These are phyloP conservation scores for Mythimna impura DNA, from an alignment of 2,888 invertebrate genomes.

Conservation along the genomic window DNA sequence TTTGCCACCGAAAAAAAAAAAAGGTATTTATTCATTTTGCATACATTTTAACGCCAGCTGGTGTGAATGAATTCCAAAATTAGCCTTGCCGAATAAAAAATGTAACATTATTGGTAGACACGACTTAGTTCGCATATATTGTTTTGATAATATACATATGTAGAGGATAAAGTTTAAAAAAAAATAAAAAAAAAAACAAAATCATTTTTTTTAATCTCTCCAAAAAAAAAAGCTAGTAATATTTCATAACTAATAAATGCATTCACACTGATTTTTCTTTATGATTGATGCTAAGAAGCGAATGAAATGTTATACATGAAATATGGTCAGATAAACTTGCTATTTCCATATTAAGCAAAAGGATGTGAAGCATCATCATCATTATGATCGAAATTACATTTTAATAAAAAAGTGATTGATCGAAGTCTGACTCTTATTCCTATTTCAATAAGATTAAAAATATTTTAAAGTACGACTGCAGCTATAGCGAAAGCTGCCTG, in stretches of 20 bases:
- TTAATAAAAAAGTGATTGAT: conserved; percentile 57
- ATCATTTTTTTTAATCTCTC: background rate
- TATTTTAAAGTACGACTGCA: conserved; percentile 40
- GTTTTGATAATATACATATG: background rate
- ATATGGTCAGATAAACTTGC: conserved; percentile 34
- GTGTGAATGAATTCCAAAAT: background rate
- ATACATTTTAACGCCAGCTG: background rate
- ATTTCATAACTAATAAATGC: conserved; percentile 13
- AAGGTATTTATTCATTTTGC: background rate
- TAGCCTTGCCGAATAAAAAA: background rate
- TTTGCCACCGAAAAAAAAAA: too few relatives aligned
- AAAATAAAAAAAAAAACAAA: too few relatives aligned
- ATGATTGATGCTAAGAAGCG: conserved; percentile 19
- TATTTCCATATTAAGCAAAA: conserved; percentile 53
- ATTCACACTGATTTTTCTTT: conserved; percentile 1
- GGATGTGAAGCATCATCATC: conserved; percentile 56
- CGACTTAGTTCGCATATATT: background rate
- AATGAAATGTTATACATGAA: conserved; percentile 27
- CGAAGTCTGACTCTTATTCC: conserved; percentile 61
- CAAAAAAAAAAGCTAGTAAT: conserved; percentile 3
- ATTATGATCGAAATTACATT: conserved; percentile 46
- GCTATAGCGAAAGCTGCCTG: conserved; percentile 63
- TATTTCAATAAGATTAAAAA: conserved; percentile 59
- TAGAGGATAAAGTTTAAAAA: background rate
- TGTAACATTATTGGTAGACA: background rate